These are phyloP conservation scores for Acanthis flammea DNA, from an alignment of 2,797 vertebrate genomes.

Conservation along the genomic window DNA sequence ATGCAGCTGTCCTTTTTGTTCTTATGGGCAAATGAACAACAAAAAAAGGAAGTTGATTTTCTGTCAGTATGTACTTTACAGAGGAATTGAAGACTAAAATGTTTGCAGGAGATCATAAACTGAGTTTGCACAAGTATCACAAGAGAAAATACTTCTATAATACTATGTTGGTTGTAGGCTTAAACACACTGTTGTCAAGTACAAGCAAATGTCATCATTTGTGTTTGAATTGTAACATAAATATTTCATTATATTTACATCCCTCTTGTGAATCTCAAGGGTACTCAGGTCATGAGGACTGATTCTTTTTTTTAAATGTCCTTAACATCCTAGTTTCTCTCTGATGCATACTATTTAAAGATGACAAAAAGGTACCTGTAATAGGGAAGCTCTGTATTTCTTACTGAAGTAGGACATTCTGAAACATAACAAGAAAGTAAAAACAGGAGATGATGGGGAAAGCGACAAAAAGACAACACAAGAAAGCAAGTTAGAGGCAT, in stretches of 20 bases:
- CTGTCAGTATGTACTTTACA: neutral
- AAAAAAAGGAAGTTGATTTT: neutral
- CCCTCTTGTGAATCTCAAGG: slow-evolving; percentile 19
- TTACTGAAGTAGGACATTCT: slow-evolving; percentile 21
- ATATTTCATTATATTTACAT: slow-evolving; percentile 47
- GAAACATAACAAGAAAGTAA: neutral
- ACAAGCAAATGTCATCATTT: slow-evolving; percentile 39
- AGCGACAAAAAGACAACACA: neutral
- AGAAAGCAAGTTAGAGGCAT: neutral
- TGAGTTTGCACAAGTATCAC: neutral
- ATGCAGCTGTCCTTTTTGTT: neutral
- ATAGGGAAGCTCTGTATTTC: neutral
- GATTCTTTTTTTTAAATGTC: neutral
- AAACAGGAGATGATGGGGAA: neutral
- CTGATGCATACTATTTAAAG: neutral
- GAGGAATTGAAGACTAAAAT: neutral
- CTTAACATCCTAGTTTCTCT: neutral
- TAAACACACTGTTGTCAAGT: neutral
- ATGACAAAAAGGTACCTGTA: neutral
- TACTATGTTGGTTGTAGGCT: neutral
- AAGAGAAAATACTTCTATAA: neutral
- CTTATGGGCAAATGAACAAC: neutral
- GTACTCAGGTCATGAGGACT: neutral
- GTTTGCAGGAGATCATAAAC: neutral
- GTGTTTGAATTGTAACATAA: slow-evolving; percentile 52